Evolutionary conservation across 2,113 vertebrate species (phyloP).

Genomic region (Raphicerus campestris): DNA sequence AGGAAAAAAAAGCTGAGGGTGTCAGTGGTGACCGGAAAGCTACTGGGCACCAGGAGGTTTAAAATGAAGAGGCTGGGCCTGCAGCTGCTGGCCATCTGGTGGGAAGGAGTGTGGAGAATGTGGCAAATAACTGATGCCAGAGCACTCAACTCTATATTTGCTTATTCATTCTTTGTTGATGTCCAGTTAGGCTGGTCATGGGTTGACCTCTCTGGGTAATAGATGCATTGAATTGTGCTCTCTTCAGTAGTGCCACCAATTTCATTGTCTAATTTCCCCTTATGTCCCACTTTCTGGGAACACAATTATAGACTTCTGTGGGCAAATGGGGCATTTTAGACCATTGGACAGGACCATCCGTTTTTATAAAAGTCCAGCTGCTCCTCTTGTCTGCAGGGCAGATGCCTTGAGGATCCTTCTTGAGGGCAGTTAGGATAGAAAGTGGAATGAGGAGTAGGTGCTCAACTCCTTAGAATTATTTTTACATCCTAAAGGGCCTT

Average conservation of each 20-base stretch:
- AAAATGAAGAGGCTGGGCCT: conserved; percentile 80
- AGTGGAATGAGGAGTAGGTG: not conserved
- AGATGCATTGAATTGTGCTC: not conserved
- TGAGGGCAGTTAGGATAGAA: not conserved
- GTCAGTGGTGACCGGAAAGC: conserved; percentile 81
- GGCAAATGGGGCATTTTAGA: not conserved
- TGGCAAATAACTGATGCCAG: not conserved
- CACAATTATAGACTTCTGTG: not conserved
- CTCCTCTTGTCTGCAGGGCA: not conserved
- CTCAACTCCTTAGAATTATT: not conserved
- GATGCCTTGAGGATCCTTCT: not conserved
- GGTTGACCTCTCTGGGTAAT: not conserved
- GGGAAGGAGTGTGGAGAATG: not conserved
- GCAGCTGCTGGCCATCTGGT: conserved; percentile 65
- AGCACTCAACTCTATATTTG: not conserved
- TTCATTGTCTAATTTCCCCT: not conserved
- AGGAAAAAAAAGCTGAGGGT: conserved; percentile 87
- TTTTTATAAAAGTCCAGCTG: not conserved
- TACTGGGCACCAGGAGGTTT: conserved; percentile 84
- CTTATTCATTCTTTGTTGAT: not conserved
- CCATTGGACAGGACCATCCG: not conserved
- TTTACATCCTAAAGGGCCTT: not conserved
- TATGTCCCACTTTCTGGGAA: not conserved
- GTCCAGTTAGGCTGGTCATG: not conserved
- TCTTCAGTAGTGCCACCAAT: not conserved